Conservation (phyloP, 1,140 invertebrate genomes). For the Leptinotarsa defecta region DNA sequence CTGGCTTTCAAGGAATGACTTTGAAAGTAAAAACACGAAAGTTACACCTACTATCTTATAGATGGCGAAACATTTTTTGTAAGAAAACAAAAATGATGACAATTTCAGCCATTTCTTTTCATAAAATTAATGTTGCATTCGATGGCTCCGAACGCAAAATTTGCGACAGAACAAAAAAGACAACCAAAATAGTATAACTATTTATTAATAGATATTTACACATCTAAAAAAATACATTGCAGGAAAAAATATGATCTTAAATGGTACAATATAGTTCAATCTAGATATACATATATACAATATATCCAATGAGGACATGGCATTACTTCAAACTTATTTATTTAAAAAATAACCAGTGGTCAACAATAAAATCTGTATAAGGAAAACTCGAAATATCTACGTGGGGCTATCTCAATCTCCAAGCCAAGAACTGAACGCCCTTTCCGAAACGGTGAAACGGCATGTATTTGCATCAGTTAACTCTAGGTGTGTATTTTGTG, state of each 20-base stretch:
- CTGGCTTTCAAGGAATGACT: too few relatives aligned
- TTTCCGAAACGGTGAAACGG: background rate
- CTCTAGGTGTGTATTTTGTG: background rate
- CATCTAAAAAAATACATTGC: constrained; percentile 57
- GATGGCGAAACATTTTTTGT: too few relatives aligned
- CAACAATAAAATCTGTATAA: background rate
- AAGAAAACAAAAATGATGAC: too few relatives aligned
- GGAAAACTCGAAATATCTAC: background rate
- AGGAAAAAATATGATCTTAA: constrained; percentile 54
- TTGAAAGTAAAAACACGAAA: too few relatives aligned
- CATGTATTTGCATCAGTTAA: constrained; percentile 6
- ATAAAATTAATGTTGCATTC: too few relatives aligned
- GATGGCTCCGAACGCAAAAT: too few relatives aligned
- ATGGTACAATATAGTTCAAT: constrained; percentile 50
- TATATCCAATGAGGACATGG: constrained; percentile 46
- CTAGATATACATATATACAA: constrained; percentile 56
- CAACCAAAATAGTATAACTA: constrained; percentile 22
- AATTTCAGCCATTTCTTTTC: too few relatives aligned
- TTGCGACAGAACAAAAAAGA: background rate
- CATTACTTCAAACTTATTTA: constrained; percentile 36
- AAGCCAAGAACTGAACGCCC: background rate
- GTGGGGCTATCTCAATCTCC: background rate
- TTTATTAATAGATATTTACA: constrained; percentile 47
- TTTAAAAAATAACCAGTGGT: background rate
- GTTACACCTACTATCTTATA: too few relatives aligned